phyloP scores from a whole-genome alignment of 2,888 invertebrate species.

The Eupithecia insigniata region DNA sequence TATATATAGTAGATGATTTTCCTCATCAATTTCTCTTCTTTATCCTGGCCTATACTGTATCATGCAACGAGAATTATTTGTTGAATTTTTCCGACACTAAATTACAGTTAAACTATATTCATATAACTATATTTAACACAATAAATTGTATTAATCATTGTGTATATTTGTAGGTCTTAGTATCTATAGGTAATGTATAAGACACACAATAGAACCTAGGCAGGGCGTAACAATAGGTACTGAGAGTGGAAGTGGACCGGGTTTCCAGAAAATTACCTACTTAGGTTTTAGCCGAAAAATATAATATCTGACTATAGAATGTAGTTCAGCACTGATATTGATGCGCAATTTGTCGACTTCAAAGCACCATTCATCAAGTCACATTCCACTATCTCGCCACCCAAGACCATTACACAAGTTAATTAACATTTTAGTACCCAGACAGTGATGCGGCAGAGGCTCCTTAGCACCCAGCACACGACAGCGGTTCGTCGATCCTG shows the following conservation, averaged over 20 bases:
- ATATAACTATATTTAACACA: no score
- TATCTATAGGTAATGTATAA: no score
- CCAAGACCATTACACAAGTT: slow-evolving; percentile 29
- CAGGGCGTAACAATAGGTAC: no score
- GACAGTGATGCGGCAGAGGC: slow-evolving; percentile 31
- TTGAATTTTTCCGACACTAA: slow-evolving; percentile 49
- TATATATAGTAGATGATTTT: neutral
- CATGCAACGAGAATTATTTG: neutral
- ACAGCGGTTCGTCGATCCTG: slow-evolving; percentile 42
- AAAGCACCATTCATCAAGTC: slow-evolving; percentile 22
- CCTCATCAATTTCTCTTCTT: neutral
- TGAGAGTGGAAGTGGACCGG: no score
- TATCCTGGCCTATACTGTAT: neutral
- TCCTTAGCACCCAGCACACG: slow-evolving; percentile 40
- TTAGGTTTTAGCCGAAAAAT: no score
- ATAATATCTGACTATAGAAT: neutral
- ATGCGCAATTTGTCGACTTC: slow-evolving; percentile 50
- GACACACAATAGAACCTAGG: no score
- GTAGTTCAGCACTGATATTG: neutral
- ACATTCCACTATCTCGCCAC: slow-evolving; percentile 30
- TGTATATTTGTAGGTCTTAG: no score
- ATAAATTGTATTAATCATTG: no score
- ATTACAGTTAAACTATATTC: no score
- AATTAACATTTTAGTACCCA: slow-evolving; percentile 34
- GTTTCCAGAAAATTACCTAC: no score